A percentile compares a stretch with the other conserved stretches of the same genome.
Conservation (phyloP, 2,797 vertebrate genomes). For the Hozukius guyotensis region DNA sequence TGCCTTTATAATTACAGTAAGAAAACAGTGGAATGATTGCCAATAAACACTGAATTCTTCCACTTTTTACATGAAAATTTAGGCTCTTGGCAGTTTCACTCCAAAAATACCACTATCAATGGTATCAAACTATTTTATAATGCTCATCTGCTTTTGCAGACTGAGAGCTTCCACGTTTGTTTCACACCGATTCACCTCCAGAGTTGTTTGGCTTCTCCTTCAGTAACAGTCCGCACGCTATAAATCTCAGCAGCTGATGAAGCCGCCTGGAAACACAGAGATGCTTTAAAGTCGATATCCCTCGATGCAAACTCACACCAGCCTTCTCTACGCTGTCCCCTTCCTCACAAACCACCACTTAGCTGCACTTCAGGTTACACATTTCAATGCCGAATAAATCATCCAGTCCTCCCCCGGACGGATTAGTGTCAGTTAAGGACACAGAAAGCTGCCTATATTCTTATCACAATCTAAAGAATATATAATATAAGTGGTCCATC, state of each 20-base stretch:
- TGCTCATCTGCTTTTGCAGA: neutral
- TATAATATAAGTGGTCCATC: neutral
- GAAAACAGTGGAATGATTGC: neutral
- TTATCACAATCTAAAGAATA: neutral
- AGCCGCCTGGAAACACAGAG: conserved; percentile 18
- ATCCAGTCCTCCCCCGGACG: neutral
- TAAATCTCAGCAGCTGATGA: conserved; percentile 36
- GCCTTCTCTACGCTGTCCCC: neutral
- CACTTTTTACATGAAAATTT: neutral
- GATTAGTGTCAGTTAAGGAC: neutral
- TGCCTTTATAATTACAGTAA: too few relatives aligned
- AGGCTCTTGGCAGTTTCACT: neutral
- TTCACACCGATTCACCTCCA: neutral
- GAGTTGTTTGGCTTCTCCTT: conserved; percentile 5
- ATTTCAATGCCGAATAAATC: conserved; percentile 15
- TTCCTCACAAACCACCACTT: conserved; percentile 4
- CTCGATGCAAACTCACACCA: neutral
- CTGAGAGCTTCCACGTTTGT: neutral
- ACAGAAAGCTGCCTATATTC: neutral
- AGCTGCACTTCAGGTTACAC: neutral
- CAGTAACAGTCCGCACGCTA: neutral
- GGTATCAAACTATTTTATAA: neutral
- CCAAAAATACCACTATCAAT: neutral
- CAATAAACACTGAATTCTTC: neutral
- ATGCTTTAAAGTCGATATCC: conserved; percentile 3